Percentiles rank a stretch among this genome's conserved stretches.
Evolutionary conservation across 1,140 invertebrate genomes (phyloP).

Genomic region (Camponotus floridanus): DNA sequence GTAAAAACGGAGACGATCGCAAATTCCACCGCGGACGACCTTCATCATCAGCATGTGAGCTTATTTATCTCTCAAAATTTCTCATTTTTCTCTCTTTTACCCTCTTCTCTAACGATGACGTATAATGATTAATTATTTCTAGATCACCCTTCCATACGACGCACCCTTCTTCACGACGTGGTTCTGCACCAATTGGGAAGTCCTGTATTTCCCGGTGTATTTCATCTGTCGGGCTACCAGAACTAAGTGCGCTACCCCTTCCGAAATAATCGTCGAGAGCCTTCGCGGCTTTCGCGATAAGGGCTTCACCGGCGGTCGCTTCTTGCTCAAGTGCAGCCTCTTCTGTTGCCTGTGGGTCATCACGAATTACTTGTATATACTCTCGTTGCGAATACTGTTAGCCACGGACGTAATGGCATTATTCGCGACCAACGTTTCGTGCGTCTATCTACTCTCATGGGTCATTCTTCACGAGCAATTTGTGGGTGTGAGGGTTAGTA

Average conservation of each 20-base stretch:
- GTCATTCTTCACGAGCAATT: constrained; percentile 98
- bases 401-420: constrained; percentile 97
- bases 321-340: constrained; percentile 93
- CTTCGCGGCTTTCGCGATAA: constrained; percentile 94
- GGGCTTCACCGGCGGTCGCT: constrained; percentile 94
- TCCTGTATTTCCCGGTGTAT: constrained; percentile 96
- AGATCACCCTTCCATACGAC: constrained; percentile 90
- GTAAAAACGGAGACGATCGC: too few species aligned
- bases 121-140: not conserved
- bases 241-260: constrained; percentile 91
- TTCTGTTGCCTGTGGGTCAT: constrained; percentile 96
- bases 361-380: constrained; percentile 97
- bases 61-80: not conserved
- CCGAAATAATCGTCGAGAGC: constrained; percentile 92
- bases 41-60: constrained; percentile 85
- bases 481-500: constrained; percentile 96
- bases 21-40: constrained; percentile 81
- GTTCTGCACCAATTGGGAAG: constrained; percentile 97
- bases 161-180: constrained; percentile 98
- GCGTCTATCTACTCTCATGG: constrained; percentile 97
- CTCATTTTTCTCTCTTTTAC: not conserved
- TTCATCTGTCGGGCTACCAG: constrained; percentile 90
- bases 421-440: constrained; percentile 97
- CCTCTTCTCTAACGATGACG: not conserved
- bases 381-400: constrained; percentile 93